Base-by-base conservation (phyloP, 2,113 vertebrate species). In the Athene noctua region DNA sequence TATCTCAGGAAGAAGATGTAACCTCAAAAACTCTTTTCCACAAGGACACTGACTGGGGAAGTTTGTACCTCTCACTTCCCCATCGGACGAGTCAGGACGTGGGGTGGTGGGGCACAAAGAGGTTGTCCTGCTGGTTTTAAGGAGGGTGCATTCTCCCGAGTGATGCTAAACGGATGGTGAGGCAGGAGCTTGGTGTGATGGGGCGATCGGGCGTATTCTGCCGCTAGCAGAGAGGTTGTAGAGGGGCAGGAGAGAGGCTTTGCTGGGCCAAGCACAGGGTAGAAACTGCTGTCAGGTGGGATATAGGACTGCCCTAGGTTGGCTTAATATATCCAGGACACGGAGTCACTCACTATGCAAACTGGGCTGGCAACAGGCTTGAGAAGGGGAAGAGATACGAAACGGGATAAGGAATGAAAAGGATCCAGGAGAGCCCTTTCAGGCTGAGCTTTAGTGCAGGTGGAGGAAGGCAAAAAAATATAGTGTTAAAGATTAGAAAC, bases 41-140 rank as follows among this genome's bases (percentile, higher is more conserved):
- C 23, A 40, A 32, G 66, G 27, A 87, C n/a, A 14, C 6, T 4
- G 32, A 19, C 6, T 4, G 23, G 51, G 67, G 13, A 19, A 17
- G n/a, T 59, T 73, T 68, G 19, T 40, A 20, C 40, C 47, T 61
- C 34, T n/a, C 10, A 0, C 23, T 18, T 55, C 40, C 51, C 42
- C 30, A 5, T 19, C 3, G 1, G 58, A 22, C 5, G 7, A 15
- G 38, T 13, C 29, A 10, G 46, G 34, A 36, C 15, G 1, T 5
- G 8, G 49, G 23, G 7, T 36, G 34, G 11, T 3, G 68, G 19
- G n/a, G 55, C 82, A 36, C 30, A 55, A 27, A 47, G 49, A n/a
- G 7, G 17, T 42, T 55, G 26, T 36, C 46, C 34, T 44, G 10
- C 29, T 55, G 62, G 15, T 20, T 62, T 67, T 11, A 7, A 54